Conservation (phyloP, 1,140 invertebrate species). For the Venustaconcha ellipsiformis region DNA sequence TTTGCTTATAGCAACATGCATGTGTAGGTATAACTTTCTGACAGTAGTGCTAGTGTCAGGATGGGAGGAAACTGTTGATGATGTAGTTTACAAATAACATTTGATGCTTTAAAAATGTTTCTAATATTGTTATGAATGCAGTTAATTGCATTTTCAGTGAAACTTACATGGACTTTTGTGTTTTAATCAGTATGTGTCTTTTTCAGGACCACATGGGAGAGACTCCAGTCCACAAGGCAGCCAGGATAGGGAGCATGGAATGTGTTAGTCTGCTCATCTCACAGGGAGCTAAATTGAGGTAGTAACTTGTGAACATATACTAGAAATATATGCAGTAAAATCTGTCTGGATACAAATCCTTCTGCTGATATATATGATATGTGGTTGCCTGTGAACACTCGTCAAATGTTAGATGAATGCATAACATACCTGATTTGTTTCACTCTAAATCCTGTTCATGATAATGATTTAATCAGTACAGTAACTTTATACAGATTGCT, state of each 20-base stretch:
- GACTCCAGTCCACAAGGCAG: slow-evolving; percentile 61
- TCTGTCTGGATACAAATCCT: neutral
- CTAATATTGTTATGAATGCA: no score
- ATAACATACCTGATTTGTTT: neutral
- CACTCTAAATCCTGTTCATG: neutral
- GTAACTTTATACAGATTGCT: neutral
- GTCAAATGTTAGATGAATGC: neutral
- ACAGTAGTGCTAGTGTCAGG: no score
- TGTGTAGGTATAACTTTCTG: no score
- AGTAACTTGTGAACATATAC: neutral
- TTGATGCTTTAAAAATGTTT: no score
- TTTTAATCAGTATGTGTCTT: slow-evolving; percentile 1
- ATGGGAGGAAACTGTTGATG: no score
- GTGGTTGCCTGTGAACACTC: neutral
- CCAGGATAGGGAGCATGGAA: slow-evolving; percentile 61
- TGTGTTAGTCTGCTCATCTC: slow-evolving; percentile 57
- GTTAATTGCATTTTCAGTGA: neutral
- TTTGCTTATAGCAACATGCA: no score
- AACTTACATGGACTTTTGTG: neutral
- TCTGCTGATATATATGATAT: neutral
- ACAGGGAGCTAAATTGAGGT: slow-evolving; percentile 53
- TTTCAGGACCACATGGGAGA: slow-evolving; percentile 63
- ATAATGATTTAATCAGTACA: neutral
- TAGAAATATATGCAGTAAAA: neutral
- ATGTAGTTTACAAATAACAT: no score